These are phyloP conservation scores for Actinostola sp. DNA, from an alignment of 92 coral and sea anemone species.

Conservation along the genomic window DNA sequence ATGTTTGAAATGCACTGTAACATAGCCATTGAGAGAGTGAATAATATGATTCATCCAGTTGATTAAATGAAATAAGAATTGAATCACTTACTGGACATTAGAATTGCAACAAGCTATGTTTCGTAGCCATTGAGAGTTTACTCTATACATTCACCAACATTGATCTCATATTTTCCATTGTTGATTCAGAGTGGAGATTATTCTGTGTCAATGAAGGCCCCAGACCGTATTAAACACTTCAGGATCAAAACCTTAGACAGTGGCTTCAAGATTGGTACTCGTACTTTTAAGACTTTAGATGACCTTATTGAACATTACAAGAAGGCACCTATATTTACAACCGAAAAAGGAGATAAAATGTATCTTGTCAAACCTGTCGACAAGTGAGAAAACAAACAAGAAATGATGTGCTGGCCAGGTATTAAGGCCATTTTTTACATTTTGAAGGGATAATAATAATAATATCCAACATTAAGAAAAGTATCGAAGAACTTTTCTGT, in stretches of 20 bases:
- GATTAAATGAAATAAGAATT: too few species aligned
- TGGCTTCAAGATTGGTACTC: constrained; percentile 88
- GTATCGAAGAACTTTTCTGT: too few species aligned
- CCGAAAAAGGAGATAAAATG: constrained; percentile 81
- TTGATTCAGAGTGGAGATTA: constrained; percentile 83
- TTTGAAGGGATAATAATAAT: too few species aligned
- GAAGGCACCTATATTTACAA: constrained; percentile 86
- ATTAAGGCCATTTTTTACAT: not conserved
- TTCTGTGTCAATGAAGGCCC: constrained; percentile 99
- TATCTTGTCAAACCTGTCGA: constrained; percentile 84
- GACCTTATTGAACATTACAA: constrained; percentile 95
- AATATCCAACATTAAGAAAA: too few species aligned
- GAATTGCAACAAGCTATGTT: too few species aligned
- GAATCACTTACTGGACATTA: too few species aligned
- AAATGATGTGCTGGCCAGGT: not conserved
- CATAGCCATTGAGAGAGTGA: too few species aligned
- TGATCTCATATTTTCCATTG: not conserved
- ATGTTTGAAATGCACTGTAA: too few species aligned
- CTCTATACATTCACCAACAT: too few species aligned
- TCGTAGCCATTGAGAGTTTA: too few species aligned
- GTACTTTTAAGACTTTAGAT: constrained; percentile 71
- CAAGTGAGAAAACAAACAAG: constrained; percentile 12
- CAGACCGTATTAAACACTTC: constrained; percentile 96
- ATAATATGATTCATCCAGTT: too few species aligned
- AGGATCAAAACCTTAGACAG: constrained; percentile 64